Evolutionary conservation across 2,113 vertebrate genomes (phyloP).

Genomic region (Coptodon bakossiorum): DNA sequence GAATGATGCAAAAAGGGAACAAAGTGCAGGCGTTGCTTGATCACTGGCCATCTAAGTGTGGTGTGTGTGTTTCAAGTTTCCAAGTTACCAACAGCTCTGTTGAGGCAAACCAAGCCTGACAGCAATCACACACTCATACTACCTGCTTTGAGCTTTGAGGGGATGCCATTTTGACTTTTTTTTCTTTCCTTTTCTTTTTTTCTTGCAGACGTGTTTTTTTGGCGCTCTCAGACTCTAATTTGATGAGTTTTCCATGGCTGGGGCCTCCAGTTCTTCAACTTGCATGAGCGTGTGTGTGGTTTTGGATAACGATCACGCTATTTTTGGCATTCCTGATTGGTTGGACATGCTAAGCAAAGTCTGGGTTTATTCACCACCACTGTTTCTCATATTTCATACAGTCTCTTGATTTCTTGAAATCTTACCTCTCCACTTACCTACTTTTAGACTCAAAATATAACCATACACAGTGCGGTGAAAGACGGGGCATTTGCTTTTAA

Average conservation of each 20-base stretch:
- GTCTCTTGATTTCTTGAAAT: not conserved
- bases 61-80: not conserved
- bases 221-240: slow-evolving; percentile 9
- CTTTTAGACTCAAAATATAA: not conserved
- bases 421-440: not conserved
- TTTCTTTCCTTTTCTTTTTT: not conserved
- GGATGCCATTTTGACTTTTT: not conserved
- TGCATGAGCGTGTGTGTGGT: not conserved
- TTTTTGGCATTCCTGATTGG: slow-evolving; percentile 40
- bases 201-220: slow-evolving; percentile 25
- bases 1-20: not conserved
- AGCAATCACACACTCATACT: slow-evolving; percentile 14
- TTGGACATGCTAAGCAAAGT: slow-evolving; percentile 29
- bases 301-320: slow-evolving; percentile 32
- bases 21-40: not conserved
- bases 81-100: slow-evolving; percentile 24
- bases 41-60: not conserved
- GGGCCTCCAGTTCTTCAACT: slow-evolving; percentile 2
- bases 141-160: slow-evolving; percentile 19
- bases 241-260: slow-evolving; percentile 58
- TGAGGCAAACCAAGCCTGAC: slow-evolving; percentile 50
- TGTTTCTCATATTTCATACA: slow-evolving; percentile 30
- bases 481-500: not conserved
- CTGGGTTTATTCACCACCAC: slow-evolving; percentile 31
- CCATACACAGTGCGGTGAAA: not conserved